Base-by-base conservation (phyloP, 2,113 vertebrate genomes). In the Datnioides undecimradiatus region DNA sequence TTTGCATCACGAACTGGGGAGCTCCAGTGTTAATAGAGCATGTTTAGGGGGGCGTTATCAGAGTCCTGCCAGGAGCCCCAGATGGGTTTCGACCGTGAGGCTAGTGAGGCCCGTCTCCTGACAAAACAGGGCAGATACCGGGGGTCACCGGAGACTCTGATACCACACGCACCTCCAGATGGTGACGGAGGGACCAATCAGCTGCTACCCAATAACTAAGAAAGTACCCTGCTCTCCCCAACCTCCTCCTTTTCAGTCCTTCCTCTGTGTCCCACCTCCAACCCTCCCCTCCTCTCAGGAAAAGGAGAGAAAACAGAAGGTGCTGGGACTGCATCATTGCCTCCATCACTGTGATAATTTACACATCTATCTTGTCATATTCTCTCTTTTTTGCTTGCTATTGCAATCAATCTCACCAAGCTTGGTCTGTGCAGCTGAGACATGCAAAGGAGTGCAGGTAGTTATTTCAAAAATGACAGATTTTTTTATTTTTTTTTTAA, bases 311-410 rank as follows among this genome's bases (percentile, higher is more conserved):
- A 97, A 99, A 97, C 98, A 99, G 98, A 99, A 98, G 98, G 98
- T 97, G 96, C 95, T 95, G 93, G 96, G 95, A 97, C 96, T 98
- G 98, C 97, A 99, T 99, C 98, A 99, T 99, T 99, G 98, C 97
- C 97, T 97, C 97, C 97, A 98, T 99, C 98, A 98, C 96, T 95
- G 95, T 96, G 96, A 97, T 99, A 99, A 99, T 99, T 99, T 98
- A 99, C 97, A 99, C 98, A 99, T 99, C 97, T 97, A 98, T 99
- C 98, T 99, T 99, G 97, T 98, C 97, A 97, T 95, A 96, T 97
- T 96, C 97, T 95, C 96, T 95, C 95, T 94, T 96, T 97, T 96
- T 96, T 93, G 71, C 94, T 92, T 93, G 96, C 95, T 95, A 92
- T 95, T 95, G 96, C 96, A 97, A 97, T 98, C 97, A 98, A 98